Base-by-base conservation (phyloP, 2,888 invertebrate genomes). In the Epirrhoe tristata region DNA sequence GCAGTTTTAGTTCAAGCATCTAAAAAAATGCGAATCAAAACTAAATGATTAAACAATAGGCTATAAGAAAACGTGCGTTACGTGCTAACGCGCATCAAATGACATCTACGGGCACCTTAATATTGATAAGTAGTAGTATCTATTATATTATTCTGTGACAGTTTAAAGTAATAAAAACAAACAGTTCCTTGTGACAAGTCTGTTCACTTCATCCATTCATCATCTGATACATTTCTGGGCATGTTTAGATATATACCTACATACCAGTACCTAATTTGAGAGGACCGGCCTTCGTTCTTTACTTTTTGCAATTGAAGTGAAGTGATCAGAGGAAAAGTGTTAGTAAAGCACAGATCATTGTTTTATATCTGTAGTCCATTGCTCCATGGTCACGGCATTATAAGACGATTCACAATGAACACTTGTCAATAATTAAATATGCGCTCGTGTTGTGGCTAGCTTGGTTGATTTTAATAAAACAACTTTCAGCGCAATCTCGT, bases 1-100 rank as follows among this genome's bases (percentile, higher is more conserved):
- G 12, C 5, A 10, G 12, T 43, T 58, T 61, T 62, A 17, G 24
- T 50, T 14, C 51, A 50, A 58, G 39, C 51, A 65, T 62, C 58
- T 36, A 31, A 66, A 55, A 72, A 52, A 43, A 64, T 67, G 67
- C 65, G 69, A 75, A 74, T 72, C 72, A 66, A 74, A 78, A 79
- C 75, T 63, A 79, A 78, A 75, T 70, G 71, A 70, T 64, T 75
- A 77, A 83, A 90, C 89, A 90, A 90, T 90, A 76, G 88, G 87
- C 79, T 62, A 81, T 89, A 59, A 34, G 10, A 83, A 81, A 31
- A 81, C 72, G 78, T 78, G 72, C 74, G 72, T 78, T 77, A 77
- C 51, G 56, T 64, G 51, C 63, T 39, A 67, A 66, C 57, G 59
- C 52, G 63, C 62, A 59, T 43, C 39, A 61, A 46, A 60, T 71